Percentiles rank a stretch among this genome's conserved stretches.
These are phyloP conservation scores for Corythornis leucogaster DNA, from an alignment of 2,797 vertebrate species.

Conservation along the genomic window DNA sequence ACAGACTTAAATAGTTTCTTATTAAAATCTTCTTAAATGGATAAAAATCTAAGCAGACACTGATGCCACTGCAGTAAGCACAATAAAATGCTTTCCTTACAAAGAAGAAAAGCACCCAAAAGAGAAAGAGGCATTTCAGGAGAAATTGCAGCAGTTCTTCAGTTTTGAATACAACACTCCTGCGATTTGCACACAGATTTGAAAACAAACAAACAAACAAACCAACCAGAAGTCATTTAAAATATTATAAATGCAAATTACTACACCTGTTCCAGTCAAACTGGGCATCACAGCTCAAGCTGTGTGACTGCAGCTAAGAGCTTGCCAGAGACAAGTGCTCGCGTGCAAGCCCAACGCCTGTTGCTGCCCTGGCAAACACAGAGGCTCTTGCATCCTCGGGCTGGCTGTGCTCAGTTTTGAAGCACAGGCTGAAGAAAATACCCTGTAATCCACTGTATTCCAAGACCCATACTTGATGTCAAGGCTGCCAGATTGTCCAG, in stretches of 20 bases:
- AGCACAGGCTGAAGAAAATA: background rate
- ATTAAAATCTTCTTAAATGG: background rate
- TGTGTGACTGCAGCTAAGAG: background rate
- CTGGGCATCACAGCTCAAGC: background rate
- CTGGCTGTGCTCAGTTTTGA: background rate
- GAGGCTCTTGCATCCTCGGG: background rate
- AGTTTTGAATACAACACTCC: background rate
- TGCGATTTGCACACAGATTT: background rate
- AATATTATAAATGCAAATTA: background rate
- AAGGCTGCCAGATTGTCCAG: background rate
- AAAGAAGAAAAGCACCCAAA: background rate
- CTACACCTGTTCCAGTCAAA: background rate
- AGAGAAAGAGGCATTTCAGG: background rate
- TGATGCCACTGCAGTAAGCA: background rate
- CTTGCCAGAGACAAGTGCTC: background rate
- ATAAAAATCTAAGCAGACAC: background rate
- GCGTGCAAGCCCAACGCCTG: background rate
- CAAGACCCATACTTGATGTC: background rate
- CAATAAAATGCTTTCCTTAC: background rate
- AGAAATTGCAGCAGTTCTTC: background rate
- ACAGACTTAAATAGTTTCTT: background rate
- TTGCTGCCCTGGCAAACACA: background rate
- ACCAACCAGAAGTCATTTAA: background rate
- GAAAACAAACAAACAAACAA: background rate
- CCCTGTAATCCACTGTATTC: no score